These are phyloP conservation scores for Spodoptera picta DNA, from an alignment of 2,888 invertebrate species.

Conservation along the genomic window DNA sequence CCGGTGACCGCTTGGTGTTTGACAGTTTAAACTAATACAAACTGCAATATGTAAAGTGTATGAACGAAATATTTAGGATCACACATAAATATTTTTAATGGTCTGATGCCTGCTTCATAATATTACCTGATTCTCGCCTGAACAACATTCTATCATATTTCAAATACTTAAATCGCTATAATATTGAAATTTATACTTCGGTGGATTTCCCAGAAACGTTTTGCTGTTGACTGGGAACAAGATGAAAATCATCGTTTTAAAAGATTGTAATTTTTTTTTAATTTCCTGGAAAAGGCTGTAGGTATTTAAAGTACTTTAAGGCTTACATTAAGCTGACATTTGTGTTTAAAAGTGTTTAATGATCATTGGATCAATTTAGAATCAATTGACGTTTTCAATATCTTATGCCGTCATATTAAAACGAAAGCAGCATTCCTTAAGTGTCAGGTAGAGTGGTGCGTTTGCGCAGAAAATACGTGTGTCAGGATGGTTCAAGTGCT, in stretches of 20 bases:
- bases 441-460: constrained; percentile 36
- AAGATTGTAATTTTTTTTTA: constrained; percentile 1
- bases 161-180: constrained; percentile 25
- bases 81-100: constrained; percentile 37
- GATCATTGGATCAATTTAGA: constrained; percentile 20
- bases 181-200: constrained; percentile 25
- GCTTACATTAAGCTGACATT: not conserved
- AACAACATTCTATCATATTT: constrained; percentile 29
- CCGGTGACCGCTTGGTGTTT: no score
- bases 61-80: constrained; percentile 2
- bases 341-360: constrained; percentile 4
- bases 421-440: constrained; percentile 36
- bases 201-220: constrained; percentile 31
- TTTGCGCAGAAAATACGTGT: constrained; percentile 50
- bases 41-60: not conserved
- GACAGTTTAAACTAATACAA: no score
- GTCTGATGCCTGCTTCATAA: constrained; percentile 8
- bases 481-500: constrained; percentile 48
- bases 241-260: constrained; percentile 35
- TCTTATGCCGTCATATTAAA: constrained; percentile 40
- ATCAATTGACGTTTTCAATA: constrained; percentile 34
- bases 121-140: constrained; percentile 8
- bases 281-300: constrained; percentile 10
- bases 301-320: constrained; percentile 1
- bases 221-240: constrained; percentile 29